Percentiles rank a stretch among this genome's conserved stretches.
These are phyloP conservation scores for Drosophila triauraria DNA, from an alignment of 1,140 invertebrate species.

Conservation along the genomic window DNA sequence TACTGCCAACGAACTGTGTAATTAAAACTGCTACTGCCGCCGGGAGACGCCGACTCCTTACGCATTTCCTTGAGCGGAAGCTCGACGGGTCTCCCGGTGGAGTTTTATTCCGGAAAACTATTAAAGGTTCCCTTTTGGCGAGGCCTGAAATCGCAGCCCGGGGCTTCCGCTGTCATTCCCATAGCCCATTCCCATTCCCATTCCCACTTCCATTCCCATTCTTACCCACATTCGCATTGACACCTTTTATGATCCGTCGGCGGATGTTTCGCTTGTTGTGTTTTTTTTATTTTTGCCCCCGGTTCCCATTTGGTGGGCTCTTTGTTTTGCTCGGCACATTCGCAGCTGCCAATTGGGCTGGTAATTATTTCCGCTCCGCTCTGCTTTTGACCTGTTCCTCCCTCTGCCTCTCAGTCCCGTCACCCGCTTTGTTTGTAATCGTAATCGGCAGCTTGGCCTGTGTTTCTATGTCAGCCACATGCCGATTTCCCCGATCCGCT, in stretches of 20 bases:
- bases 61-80: conserved; percentile 76
- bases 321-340: conserved; percentile 75
- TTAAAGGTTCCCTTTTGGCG: conserved; percentile 65
- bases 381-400: conserved; percentile 20
- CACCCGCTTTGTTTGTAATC: conserved; percentile 33
- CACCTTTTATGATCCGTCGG: conserved; percentile 59
- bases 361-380: conserved; percentile 64
- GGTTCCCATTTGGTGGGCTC: conserved; percentile 35
- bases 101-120: conserved; percentile 72
- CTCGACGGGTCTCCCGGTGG: conserved; percentile 27
- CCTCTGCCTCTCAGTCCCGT: no score
- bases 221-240: conserved; percentile 56
- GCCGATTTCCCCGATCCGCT: conserved; percentile 4
- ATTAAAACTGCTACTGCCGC: conserved; percentile 54
- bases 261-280: conserved; percentile 44
- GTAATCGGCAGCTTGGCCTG: conserved; percentile 64
- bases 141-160: conserved; percentile 28
- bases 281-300: conserved; percentile 15
- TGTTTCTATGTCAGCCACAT: conserved; percentile 66
- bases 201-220: conserved; percentile 41
- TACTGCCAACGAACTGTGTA: conserved; percentile 42
- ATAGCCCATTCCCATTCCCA: conserved; percentile 21
- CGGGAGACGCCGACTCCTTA: conserved; percentile 42
- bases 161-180: conserved; percentile 61
- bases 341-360: conserved; percentile 61